A percentile compares a stretch with the other conserved stretches of the same genome.
phyloP scores from a whole-genome alignment of 2,797 vertebrate species.

The Oceanodroma leucorhoa region DNA sequence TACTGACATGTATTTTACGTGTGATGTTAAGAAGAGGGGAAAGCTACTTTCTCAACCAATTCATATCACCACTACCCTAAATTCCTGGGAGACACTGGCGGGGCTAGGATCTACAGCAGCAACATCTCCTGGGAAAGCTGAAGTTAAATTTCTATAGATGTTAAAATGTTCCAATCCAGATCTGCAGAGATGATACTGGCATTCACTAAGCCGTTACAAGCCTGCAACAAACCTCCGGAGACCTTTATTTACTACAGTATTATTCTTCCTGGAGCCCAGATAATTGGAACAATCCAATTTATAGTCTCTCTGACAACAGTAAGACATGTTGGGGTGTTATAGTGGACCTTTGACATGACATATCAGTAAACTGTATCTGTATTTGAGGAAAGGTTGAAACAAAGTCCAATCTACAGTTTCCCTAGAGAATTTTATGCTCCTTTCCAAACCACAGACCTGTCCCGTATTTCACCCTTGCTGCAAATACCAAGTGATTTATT shows the following conservation, averaged over 20 bases:
- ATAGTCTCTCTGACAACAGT: slow-evolving; percentile 15
- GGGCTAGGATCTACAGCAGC: background rate
- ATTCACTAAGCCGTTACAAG: background rate
- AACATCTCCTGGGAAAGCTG: background rate
- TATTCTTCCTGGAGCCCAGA: background rate
- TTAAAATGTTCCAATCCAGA: background rate
- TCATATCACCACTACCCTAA: background rate
- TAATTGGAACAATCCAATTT: slow-evolving; percentile 51
- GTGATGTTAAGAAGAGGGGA: background rate
- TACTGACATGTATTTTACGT: background rate
- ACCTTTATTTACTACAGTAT: background rate
- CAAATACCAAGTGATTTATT: slow-evolving; percentile 29
- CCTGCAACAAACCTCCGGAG: background rate
- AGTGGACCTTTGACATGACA: background rate
- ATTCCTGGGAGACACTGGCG: background rate
- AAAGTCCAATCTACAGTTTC: background rate
- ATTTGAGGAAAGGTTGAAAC: slow-evolving; percentile 23
- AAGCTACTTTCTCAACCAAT: background rate
- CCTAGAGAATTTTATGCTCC: background rate
- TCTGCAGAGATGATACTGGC: background rate
- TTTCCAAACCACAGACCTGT: background rate
- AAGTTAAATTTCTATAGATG: background rate
- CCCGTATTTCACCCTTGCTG: slow-evolving; percentile 21
- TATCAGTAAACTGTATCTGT: background rate
- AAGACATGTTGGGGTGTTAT: background rate